phyloP scores from a whole-genome alignment of 1,140 invertebrate species.

The Harpegnathos saltator region DNA sequence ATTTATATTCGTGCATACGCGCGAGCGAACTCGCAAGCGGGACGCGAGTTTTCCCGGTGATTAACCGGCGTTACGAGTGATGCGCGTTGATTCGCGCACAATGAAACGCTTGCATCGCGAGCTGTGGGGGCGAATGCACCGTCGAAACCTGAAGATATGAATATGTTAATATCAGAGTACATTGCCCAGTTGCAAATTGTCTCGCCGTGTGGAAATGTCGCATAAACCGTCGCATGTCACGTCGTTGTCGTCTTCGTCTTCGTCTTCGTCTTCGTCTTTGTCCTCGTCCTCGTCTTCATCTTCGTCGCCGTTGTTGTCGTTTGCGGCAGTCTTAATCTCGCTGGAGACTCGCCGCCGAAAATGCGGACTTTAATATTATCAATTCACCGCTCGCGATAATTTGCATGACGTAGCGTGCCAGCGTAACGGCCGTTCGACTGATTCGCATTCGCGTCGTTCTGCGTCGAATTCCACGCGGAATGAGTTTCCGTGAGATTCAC shows the following conservation, averaged over 20 bases:
- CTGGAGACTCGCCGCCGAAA: conserved; percentile 28
- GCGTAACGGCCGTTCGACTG: conserved; percentile 37
- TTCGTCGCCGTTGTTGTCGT: conserved; percentile 40
- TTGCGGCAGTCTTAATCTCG: conserved; percentile 44
- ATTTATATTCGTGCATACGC: conserved; percentile 35
- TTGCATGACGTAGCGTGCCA: conserved; percentile 1
- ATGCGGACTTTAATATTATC: conserved; percentile 51
- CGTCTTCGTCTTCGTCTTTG: too few species aligned
- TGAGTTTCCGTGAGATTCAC: conserved; percentile 50
- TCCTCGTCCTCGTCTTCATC: too few species aligned
- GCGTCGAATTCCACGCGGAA: conserved; percentile 36
- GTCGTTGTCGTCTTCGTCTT: background rate
- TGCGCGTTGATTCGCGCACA: conserved; percentile 49
- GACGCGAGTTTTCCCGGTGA: conserved; percentile 5
- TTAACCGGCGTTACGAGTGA: conserved; percentile 50
- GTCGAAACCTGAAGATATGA: conserved; percentile 42
- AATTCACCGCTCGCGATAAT: conserved; percentile 41
- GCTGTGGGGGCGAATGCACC: background rate
- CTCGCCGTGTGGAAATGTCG: conserved; percentile 29
- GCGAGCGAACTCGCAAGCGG: background rate
- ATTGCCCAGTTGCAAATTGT: conserved; percentile 43
- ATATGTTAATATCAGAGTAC: conserved; percentile 51
- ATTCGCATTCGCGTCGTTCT: conserved; percentile 48
- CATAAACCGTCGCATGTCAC: conserved; percentile 16
- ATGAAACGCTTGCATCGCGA: conserved; percentile 53